phyloP scores from a whole-genome alignment of 1,140 invertebrate genomes.

The Hycleus phaleratus region DNA sequence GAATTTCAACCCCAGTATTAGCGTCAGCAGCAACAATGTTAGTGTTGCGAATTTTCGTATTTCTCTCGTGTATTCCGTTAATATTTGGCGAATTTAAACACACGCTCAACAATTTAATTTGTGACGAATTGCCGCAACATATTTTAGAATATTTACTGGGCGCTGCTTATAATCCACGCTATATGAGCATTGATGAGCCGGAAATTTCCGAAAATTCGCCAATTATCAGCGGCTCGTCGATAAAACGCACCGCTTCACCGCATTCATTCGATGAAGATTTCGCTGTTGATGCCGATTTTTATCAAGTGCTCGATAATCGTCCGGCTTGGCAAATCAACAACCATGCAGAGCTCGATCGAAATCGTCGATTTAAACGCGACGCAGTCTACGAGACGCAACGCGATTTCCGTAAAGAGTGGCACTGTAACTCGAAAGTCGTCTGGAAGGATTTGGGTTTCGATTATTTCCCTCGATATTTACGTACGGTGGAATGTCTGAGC shows the following conservation, averaged over 20 bases:
- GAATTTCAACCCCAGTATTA: too few relatives aligned
- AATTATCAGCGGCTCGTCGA: too few relatives aligned
- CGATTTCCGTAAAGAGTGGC: conserved; percentile 34
- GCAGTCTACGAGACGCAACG: too few relatives aligned
- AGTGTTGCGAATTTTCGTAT: too few relatives aligned
- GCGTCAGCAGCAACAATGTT: too few relatives aligned
- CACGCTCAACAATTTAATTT: too few relatives aligned
- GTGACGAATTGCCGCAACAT: too few relatives aligned
- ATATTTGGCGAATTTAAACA: too few relatives aligned
- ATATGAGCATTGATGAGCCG: conserved; percentile 44
- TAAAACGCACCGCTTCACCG: too few relatives aligned
- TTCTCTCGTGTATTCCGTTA: too few relatives aligned
- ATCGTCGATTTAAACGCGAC: too few relatives aligned
- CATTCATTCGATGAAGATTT: conserved; percentile 26
- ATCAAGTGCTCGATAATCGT: conserved; percentile 31
- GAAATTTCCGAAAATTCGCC: not conserved
- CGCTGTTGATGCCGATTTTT: conserved; percentile 40
- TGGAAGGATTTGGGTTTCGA: conserved; percentile 47
- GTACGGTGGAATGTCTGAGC: conserved; percentile 43
- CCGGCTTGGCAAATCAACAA: conserved; percentile 41
- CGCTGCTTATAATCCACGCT: conserved; percentile 42
- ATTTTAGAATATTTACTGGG: conserved; percentile 26
- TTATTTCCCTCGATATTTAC: conserved; percentile 46
- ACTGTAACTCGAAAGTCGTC: conserved; percentile 41
- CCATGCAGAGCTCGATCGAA: conserved; percentile 15